Evolutionary conservation across 2,113 vertebrate species (phyloP).

Genomic region (Hymenochirus boettgeri): DNA sequence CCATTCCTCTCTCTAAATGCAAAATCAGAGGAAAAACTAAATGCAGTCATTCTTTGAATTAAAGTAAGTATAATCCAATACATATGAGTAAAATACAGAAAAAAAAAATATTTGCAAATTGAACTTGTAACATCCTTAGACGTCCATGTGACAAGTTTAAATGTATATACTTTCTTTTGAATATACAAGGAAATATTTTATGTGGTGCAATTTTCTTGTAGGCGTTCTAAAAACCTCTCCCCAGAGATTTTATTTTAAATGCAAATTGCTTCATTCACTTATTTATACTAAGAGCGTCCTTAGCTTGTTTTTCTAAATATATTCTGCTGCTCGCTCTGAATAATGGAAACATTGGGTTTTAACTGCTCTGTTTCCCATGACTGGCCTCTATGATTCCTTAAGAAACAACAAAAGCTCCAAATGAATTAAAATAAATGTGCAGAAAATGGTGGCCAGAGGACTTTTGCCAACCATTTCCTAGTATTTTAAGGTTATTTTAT

Average conservation of each 20-base stretch:
- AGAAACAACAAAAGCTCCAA: too few relatives aligned
- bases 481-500: too few relatives aligned
- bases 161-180: conserved; percentile 8
- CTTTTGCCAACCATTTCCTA: too few relatives aligned
- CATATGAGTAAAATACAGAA: too few relatives aligned
- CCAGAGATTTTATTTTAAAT: conserved; percentile 34
- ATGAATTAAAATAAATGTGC: too few relatives aligned
- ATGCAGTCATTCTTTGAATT: too few relatives aligned
- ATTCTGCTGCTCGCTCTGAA: not conserved
- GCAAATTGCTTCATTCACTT: conserved; percentile 30
- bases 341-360: not conserved
- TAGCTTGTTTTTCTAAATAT: conserved; percentile 25
- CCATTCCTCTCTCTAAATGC: too few relatives aligned
- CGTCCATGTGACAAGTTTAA: conserved; percentile 10
- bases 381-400: not conserved
- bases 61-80: too few relatives aligned
- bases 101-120: too few relatives aligned
- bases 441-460: too few relatives aligned
- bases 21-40: too few relatives aligned
- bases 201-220: conserved; percentile 33
- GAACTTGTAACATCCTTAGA: not conserved
- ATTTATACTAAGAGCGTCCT: conserved; percentile 27
- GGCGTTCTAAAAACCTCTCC: conserved; percentile 3
- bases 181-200: conserved; percentile 28
- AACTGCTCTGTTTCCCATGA: not conserved